These are phyloP conservation scores for Geophilus truncorum DNA, from an alignment of 2,888 invertebrate species.

Conservation along the genomic window DNA sequence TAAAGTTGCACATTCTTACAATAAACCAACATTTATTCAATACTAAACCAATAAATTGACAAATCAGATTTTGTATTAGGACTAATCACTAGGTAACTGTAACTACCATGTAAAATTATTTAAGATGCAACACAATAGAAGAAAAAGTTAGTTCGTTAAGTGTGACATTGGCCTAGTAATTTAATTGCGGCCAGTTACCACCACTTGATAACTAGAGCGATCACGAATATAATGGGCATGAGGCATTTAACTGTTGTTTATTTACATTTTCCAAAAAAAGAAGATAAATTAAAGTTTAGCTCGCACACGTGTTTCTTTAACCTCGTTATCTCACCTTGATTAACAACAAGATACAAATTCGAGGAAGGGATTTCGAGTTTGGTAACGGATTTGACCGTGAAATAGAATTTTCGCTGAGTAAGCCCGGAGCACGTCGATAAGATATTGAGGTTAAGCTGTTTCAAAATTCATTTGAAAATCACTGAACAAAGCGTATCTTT, in stretches of 20 bases:
- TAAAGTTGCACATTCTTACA: too few species aligned
- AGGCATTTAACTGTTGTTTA: neutral
- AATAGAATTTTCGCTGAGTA: neutral
- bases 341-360: neutral
- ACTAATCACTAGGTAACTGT: too few species aligned
- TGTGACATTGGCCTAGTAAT: slow-evolving; percentile 1
- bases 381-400: neutral
- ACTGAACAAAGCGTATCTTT: neutral
- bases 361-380: neutral
- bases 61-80: neutral
- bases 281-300: neutral
- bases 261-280: neutral
- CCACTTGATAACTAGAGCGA: neutral
- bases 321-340: neutral
- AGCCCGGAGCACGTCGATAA: neutral
- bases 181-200: neutral
- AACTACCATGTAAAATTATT: too few species aligned
- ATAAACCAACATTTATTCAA: too few species aligned
- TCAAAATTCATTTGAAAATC: neutral
- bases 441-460: neutral
- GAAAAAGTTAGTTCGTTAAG: neutral
- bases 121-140: too few species aligned
- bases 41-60: too few species aligned
- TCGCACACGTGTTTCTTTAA: neutral
- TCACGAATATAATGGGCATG: neutral